Conservation (phyloP, 2,888 invertebrate species). For the Lagria hirta region DNA sequence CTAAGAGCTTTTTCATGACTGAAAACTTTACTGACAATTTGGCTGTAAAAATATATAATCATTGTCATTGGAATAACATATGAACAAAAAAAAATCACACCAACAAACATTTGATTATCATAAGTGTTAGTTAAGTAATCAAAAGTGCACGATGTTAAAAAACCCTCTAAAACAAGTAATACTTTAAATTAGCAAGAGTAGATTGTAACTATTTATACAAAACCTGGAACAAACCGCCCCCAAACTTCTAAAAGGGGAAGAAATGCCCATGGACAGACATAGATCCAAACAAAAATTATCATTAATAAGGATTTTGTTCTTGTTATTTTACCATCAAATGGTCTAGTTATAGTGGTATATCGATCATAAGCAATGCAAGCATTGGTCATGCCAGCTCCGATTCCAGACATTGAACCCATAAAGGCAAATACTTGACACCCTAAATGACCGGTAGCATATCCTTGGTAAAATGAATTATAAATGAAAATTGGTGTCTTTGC, state of each 20-base stretch:
- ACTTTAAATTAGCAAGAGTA: too few species aligned
- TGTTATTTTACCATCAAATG: conserved; percentile 79
- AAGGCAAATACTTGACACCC: conserved; percentile 78
- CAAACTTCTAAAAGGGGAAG: conserved; percentile 80
- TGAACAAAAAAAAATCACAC: conserved; percentile 73
- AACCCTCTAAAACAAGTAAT: conserved; percentile 78
- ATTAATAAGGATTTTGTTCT: conserved; percentile 77
- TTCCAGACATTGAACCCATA: conserved; percentile 77
- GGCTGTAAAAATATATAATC: conserved; percentile 82
- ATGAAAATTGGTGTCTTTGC: conserved; percentile 81
- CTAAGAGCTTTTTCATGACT: conserved; percentile 80
- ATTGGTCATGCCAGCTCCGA: conserved; percentile 78
- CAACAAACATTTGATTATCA: conserved; percentile 77
- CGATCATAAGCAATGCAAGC: conserved; percentile 86
- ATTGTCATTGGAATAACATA: conserved; percentile 75
- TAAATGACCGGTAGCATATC: conserved; percentile 71
- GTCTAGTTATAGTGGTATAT: conserved; percentile 76
- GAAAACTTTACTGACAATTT: conserved; percentile 85
- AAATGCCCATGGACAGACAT: conserved; percentile 78
- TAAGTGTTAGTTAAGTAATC: conserved; percentile 80
- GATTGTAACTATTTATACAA: conserved; percentile 3
- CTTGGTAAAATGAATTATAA: conserved; percentile 78
- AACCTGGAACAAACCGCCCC: conserved; percentile 85
- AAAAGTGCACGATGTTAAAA: conserved; percentile 80
- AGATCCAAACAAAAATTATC: conserved; percentile 72